Conservation (phyloP, 2,888 invertebrate species). For the Germaria angustata region DNA sequence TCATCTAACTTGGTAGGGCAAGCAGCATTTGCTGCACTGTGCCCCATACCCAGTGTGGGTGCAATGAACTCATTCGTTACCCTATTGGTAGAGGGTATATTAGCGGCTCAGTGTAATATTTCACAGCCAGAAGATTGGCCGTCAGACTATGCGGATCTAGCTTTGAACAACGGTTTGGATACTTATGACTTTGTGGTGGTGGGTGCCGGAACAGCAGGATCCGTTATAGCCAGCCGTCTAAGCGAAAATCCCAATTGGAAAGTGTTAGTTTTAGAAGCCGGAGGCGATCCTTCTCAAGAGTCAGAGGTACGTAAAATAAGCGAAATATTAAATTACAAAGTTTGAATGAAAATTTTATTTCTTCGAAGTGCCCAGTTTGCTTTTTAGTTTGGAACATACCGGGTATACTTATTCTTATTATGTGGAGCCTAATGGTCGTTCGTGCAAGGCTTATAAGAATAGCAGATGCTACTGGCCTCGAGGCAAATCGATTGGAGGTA, state of each 20-base stretch:
- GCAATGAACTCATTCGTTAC: constrained; percentile 80
- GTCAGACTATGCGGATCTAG: constrained; percentile 76
- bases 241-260: constrained; percentile 72
- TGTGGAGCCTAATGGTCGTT: constrained; percentile 67
- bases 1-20: background rate
- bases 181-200: constrained; percentile 76
- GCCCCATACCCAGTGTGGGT: constrained; percentile 72
- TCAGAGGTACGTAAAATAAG: constrained; percentile 63
- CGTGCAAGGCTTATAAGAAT: constrained; percentile 64
- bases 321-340: too few species aligned
- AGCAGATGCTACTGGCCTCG: constrained; percentile 81
- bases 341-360: background rate
- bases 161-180: constrained; percentile 73
- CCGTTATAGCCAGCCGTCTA: constrained; percentile 73
- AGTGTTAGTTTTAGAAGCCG: constrained; percentile 71
- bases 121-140: constrained; percentile 81
- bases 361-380: constrained; percentile 74
- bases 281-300: constrained; percentile 71
- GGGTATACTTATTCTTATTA: constrained; percentile 68
- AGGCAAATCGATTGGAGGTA: constrained; percentile 84
- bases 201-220: constrained; percentile 80
- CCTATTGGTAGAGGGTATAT: constrained; percentile 80
- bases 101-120: constrained; percentile 82
- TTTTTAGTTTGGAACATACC: constrained; percentile 66
- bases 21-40: constrained; percentile 32